phyloP scores from a whole-genome alignment of 2,797 vertebrate genomes.

The Oreonectes daqikongensis region DNA sequence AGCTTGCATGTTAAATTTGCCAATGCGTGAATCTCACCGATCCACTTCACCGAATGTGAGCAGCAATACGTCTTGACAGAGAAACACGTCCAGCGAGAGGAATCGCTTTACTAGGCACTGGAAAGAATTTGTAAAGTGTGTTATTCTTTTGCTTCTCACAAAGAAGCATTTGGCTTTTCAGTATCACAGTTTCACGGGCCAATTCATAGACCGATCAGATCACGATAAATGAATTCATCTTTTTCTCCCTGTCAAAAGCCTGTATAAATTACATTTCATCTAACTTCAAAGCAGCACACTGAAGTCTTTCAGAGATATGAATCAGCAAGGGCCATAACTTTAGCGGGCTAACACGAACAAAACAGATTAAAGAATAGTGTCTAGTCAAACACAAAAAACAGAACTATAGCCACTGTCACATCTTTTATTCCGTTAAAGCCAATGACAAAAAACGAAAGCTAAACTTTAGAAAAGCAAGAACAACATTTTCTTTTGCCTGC shows the following conservation, averaged over 20 bases:
- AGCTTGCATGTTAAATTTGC: not conserved
- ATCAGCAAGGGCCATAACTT: constrained; percentile 19
- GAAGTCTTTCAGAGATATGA: constrained; percentile 11
- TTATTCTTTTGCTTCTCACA: constrained; percentile 24
- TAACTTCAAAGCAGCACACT: constrained; percentile 25
- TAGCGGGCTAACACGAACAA: not conserved
- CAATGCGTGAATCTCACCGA: not conserved
- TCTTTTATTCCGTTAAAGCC: constrained; percentile 1
- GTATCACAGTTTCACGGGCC: not conserved
- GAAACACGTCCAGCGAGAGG: not conserved
- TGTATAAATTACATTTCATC: constrained; percentile 33
- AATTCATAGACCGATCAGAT: constrained; percentile 25
- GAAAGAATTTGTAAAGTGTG: not conserved
- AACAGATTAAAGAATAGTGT: constrained; percentile 21
- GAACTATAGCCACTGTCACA: constrained; percentile 20
- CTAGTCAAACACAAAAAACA: constrained; percentile 13
- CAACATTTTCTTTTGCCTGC: not conserved
- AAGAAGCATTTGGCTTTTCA: constrained; percentile 10
- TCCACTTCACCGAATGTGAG: not conserved
- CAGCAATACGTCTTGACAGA: not conserved
- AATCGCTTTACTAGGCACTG: not conserved
- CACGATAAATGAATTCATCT: constrained; percentile 9
- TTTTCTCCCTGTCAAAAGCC: constrained; percentile 2
- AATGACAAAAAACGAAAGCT: constrained; percentile 9
- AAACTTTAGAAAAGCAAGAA: constrained; percentile 18